Evolutionary conservation across 1,140 invertebrate species (phyloP), one percentile per base, ranked within the genome.

Genomic region (Zaprionus ghesquierei): DNA sequence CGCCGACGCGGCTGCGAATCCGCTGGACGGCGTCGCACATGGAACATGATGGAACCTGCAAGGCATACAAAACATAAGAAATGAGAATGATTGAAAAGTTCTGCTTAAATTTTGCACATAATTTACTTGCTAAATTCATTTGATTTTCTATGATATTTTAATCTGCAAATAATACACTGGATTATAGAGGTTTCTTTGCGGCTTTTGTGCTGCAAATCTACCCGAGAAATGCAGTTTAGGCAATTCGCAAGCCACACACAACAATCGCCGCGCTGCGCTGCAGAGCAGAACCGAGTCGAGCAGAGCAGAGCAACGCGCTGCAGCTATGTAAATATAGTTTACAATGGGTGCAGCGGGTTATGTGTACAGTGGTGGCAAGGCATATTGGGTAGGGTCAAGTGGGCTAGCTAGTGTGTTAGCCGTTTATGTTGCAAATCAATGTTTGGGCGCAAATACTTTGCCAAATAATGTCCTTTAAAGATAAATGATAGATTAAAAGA

Each of bases 1-100:
- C 97, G 94, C 82, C 97, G 96, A 58, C 97, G 93, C 12, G 96
- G 97, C 90, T 97, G 96, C 77, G 96, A 95, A 92, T 98, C 97
- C 9, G 96, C 96, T 53, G 97, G 97, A 81, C 97, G 94, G 86
- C 97, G 94, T 72, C 97, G 94, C 90, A 98, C 97, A 92, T 98
- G 97, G 90, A 98, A 98, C 96, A 98, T 98, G 84, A 98, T 97
- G 56, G 97, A 97, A 90, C 97, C 97, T 98, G 61, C 5, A 86
- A 78, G 41, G n/a, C 23, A 38, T 9, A 31, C 15, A 27, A 53
- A 49, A 60, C 13, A 15, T 15, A 58, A 18, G 41, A 8, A 20
- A 10, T 49, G n/a, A 46, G 31, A 54, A 63, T 31, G 18, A 20
- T 18, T 54, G 33, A 9, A 23, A 31, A 4, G n/a, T n/a, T n/a